These are phyloP conservation scores for Trisateles emortualis DNA, from an alignment of 2,888 invertebrate species.

Conservation along the genomic window DNA sequence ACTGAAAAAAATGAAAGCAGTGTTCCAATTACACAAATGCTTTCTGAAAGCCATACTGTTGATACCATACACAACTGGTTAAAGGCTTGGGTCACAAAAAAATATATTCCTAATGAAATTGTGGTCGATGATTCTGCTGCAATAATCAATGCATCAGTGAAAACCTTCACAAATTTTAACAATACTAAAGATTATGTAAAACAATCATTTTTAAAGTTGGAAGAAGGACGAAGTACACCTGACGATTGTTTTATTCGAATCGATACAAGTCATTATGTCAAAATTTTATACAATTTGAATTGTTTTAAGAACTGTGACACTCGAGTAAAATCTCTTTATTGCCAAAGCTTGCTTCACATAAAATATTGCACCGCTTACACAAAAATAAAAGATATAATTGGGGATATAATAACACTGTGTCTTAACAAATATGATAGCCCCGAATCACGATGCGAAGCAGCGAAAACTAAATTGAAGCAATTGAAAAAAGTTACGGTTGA, in stretches of 20 bases:
- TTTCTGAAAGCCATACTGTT: slow-evolving; percentile 1
- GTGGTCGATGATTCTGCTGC: slow-evolving; percentile 1
- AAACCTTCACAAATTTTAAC: slow-evolving; percentile 2
- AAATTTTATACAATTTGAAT: slow-evolving; percentile 2
- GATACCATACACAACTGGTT: slow-evolving; percentile 1
- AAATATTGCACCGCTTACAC: not conserved
- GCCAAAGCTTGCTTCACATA: not conserved
- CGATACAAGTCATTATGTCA: slow-evolving; percentile 1
- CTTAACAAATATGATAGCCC: slow-evolving; percentile 1
- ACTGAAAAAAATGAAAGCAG: slow-evolving; percentile 4
- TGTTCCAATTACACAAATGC: slow-evolving; percentile 4
- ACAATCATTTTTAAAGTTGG: not conserved
- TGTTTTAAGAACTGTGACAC: not conserved
- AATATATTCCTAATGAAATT: slow-evolving; percentile 1
- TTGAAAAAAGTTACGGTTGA: slow-evolving; percentile 8
- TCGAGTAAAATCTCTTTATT: not conserved
- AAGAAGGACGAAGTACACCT: not conserved
- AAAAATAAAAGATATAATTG: not conserved
- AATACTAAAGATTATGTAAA: slow-evolving; percentile 1
- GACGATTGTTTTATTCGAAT: not conserved
- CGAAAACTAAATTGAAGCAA: slow-evolving; percentile 11
- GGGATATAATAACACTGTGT: slow-evolving; percentile 1
- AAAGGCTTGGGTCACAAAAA: not conserved
- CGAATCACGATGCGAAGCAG: slow-evolving; percentile 9
- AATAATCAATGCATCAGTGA: slow-evolving; percentile 2